Evolutionary conservation across 64 coral and sea anemone species (phyloP).

Genomic region (Exaiptasia diaphana): DNA sequence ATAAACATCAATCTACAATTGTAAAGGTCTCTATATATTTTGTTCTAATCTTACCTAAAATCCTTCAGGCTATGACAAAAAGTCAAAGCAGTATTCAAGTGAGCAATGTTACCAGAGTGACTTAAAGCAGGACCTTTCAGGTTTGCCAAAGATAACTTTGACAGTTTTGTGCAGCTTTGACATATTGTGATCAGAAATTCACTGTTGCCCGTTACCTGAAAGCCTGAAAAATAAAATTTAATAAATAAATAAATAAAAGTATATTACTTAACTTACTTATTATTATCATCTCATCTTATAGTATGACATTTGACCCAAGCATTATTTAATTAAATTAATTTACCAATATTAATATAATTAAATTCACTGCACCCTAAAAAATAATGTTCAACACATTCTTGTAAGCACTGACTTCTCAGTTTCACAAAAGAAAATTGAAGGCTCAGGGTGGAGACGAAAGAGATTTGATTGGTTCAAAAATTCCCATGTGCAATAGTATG

Average conservation of each 20-base stretch:
- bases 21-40: no score
- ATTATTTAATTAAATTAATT: neutral
- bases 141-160: neutral
- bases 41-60: neutral
- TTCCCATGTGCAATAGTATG: neutral
- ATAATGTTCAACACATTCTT: neutral
- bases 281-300: neutral
- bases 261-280: neutral
- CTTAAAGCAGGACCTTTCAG: neutral
- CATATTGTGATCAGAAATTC: neutral
- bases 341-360: neutral
- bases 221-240: neutral
- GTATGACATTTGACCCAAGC: neutral
- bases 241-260: neutral
- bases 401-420: neutral
- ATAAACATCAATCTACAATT: neutral
- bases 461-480: no score
- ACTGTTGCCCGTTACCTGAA: neutral
- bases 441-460: no score
- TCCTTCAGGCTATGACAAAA: neutral
- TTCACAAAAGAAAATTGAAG: no score
- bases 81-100: neutral
- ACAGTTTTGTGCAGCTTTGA: neutral
- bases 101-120: neutral
- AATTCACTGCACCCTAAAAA: neutral